Conservation (phyloP, 2,888 invertebrate genomes). For the Emesis castigata region DNA sequence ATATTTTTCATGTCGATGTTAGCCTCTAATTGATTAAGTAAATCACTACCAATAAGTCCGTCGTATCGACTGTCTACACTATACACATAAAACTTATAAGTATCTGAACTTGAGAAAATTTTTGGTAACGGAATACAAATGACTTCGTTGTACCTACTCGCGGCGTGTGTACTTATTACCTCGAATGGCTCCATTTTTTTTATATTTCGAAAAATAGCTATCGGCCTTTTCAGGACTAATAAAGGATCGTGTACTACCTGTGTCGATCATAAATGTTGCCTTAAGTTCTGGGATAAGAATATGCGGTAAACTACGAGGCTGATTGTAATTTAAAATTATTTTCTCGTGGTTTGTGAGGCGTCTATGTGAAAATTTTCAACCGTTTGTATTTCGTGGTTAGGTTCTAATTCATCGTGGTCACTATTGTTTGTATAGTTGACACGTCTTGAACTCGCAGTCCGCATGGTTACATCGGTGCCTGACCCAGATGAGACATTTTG, state of each 20-base stretch:
- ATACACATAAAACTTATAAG: conserved; percentile 51
- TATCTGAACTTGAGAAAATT: conserved; percentile 21
- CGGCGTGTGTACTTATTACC: conserved; percentile 55
- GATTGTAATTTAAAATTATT: conserved; percentile 16
- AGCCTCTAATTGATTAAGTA: conserved; percentile 49
- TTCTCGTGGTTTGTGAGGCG: neutral
- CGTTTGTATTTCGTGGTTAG: neutral
- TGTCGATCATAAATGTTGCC: conserved; percentile 51
- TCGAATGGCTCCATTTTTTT: conserved; percentile 37
- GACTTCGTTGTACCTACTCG: conserved; percentile 41
- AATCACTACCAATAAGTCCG: conserved; percentile 50
- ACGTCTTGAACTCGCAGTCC: neutral
- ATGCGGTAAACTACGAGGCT: neutral
- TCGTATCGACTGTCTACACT: conserved; percentile 38
- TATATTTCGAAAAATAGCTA: conserved; percentile 30
- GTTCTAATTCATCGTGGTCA: conserved; percentile 6
- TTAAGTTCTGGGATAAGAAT: conserved; percentile 32
- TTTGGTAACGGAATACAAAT: conserved; percentile 32
- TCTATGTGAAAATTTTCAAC: neutral
- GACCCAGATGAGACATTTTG: neutral
- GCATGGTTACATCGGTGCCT: neutral
- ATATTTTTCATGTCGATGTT: conserved; percentile 41
- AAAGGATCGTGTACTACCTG: conserved; percentile 54
- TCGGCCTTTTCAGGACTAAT: conserved; percentile 34
- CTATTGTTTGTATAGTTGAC: neutral